Evolutionary conservation across 2,113 vertebrate species (phyloP), one percentile per base, ranked within the genome.

Genomic region (Onychostruthus taczanowskii): DNA sequence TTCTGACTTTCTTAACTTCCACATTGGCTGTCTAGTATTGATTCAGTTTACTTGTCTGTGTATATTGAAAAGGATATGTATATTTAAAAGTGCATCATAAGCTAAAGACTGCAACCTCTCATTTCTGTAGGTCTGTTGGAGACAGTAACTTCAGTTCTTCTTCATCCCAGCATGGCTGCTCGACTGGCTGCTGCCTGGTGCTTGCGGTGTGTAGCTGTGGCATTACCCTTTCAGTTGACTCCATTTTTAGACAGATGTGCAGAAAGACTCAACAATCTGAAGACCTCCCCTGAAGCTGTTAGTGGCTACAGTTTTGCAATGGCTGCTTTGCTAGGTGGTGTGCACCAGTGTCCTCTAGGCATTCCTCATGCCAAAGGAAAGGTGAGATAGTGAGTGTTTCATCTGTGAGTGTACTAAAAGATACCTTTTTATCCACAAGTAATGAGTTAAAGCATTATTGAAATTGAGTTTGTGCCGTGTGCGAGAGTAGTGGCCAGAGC

Each of bases 251-350:
- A 99, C 43, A 98, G 99, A 79, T 99, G 99, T 58, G 98, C 99
- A 7, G 99, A 99, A 93, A 98, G 99, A 67, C 99, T 99, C 95
- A 99, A 99, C 97, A 99, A 98, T 96, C 97, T 99, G 93, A 99
- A 99, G 97, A 99, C 98, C 31, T 99, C 99, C 1, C 99, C 99
- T 3, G 99, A 99, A 97, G 99, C 99, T 52, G 99, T 99, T 89
- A 99, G 99, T 64, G 99, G 99, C 9, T 99, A 99, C 97, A 99
- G 99, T 98, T 99, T 99, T 96, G 99, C 99, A 16, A 99, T 99
- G 99, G 99, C 99, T 33, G 99, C 99, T 85, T 96, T 99, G 85
- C 97, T 99, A 83, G 99, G 99, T 66, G 99, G 99, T 6, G 99
- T 99, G 30, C 98, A 99, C 97, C 99, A 99, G 96, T 99, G 99